A percentile compares a stretch with the other conserved stretches of the same genome.
Conservation (phyloP, 2,113 vertebrate species). For the Xiphias gladius region DNA sequence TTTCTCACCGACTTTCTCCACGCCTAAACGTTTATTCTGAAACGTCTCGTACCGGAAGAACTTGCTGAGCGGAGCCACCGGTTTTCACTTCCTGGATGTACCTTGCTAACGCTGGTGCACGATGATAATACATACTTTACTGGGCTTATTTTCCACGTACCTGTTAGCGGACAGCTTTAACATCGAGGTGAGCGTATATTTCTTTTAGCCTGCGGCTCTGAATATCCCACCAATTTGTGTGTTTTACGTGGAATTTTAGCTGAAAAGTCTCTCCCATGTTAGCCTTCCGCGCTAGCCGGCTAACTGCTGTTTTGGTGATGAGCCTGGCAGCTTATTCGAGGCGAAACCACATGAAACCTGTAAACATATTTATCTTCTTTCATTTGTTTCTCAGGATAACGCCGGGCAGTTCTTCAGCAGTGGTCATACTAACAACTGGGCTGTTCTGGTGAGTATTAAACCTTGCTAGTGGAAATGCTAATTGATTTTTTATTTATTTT, state of each 20-base stretch:
- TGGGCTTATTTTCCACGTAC: slow-evolving; percentile 47
- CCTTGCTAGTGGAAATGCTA: neutral
- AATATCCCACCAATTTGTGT: fast-evolving
- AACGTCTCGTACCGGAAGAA: slow-evolving; percentile 30
- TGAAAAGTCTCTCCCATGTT: neutral
- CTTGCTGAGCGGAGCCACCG: neutral
- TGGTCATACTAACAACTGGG: slow-evolving; percentile 98
- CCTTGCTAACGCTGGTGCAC: slow-evolving; percentile 42
- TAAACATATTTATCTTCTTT: neutral
- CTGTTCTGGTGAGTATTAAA: slow-evolving; percentile 89
- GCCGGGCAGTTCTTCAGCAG: slow-evolving; percentile 93
- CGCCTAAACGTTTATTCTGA: slow-evolving; percentile 71
- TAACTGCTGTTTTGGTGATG: slow-evolving; percentile 15
- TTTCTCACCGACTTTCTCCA: no score
- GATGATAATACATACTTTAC: slow-evolving; percentile 64
- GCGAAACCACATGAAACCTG: neutral
- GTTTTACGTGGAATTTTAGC: neutral
- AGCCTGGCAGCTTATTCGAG: neutral
- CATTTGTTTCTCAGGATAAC: slow-evolving; percentile 81
- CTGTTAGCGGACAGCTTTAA: slow-evolving; percentile 41
- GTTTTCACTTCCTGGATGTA: slow-evolving; percentile 42
- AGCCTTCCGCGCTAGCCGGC: slow-evolving; percentile 33
- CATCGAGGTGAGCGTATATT: slow-evolving; percentile 73
- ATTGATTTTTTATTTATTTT: neutral
- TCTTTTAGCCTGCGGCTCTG: fast-evolving